Evolutionary conservation across 2,113 vertebrate species (phyloP).

Genomic region (Cygnus buccinator): DNA sequence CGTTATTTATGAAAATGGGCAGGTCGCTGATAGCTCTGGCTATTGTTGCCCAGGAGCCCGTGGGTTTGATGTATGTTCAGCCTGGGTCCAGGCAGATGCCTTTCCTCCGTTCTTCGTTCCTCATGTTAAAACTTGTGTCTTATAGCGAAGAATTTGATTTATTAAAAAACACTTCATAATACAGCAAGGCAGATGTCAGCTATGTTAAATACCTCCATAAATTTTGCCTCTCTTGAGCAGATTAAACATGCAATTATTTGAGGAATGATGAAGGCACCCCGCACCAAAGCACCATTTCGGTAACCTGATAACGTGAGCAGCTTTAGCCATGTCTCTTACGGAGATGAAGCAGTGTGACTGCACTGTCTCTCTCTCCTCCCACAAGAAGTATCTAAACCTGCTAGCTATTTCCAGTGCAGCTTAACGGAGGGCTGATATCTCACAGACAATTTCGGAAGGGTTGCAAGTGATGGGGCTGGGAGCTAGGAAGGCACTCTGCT

Average conservation of each 20-base stretch:
- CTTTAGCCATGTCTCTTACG: not conserved
- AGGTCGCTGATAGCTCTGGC: constrained; percentile 26
- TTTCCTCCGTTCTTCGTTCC: constrained; percentile 31
- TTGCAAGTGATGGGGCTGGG: not conserved
- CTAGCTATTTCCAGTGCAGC: not conserved
- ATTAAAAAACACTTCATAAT: constrained; percentile 43
- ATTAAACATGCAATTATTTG: not conserved
- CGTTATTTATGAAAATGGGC: not conserved
- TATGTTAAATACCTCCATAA: constrained; percentile 45
- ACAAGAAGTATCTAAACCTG: not conserved
- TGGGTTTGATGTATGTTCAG: constrained; percentile 6
- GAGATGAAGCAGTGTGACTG: not conserved
- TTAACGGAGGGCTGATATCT: not conserved
- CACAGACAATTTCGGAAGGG: not conserved
- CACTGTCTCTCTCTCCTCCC: not conserved
- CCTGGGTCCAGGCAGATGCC: constrained; percentile 14
- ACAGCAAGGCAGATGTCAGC: constrained; percentile 44
- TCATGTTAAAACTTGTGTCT: constrained; percentile 56
- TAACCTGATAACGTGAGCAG: not conserved
- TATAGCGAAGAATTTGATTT: constrained; percentile 24
- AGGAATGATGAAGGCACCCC: not conserved
- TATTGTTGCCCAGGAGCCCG: not conserved
- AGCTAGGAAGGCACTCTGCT: not conserved
- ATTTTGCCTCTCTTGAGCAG: constrained; percentile 2
- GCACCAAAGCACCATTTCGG: not conserved